Base-by-base conservation (phyloP, 2,113 vertebrate species). In the Elephas maximus region DNA sequence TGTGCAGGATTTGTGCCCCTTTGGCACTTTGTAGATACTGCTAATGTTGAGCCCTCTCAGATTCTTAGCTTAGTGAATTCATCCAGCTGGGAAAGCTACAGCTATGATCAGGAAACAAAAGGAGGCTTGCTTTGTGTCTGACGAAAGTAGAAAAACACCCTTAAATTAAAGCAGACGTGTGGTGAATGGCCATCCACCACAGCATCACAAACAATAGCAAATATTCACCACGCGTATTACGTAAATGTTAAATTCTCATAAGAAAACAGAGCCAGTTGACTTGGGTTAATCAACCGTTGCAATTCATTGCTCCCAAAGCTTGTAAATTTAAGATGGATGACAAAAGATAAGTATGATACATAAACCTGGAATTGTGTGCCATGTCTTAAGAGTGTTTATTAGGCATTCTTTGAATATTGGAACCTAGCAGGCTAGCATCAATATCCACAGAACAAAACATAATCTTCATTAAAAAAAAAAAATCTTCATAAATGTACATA, bases 61-160 rank as follows among this genome's bases (percentile, higher is more conserved):
- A 94, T 23, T 96, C 90, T 97, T 91, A 85, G 76, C 78, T 90
- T 93, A 69, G 82, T 77, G 90, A 90, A 94, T 97, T 97, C 65
- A 90, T 94, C 62, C 92, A 96, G 88, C 81, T 83, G 97, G 81
- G 95, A 97, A 95, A 88, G 96, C 95, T 92, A 94, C 88, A 95
- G 85, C 88, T 96, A 63, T 88, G 93, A 86, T 95, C 84, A 88
- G 41, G 69, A 96, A 89, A 90, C 92, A 97, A 97, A 97, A 92
- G 88, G 24, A 91, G 45, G 8, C 21, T 87, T 95, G 28, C 60
- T 96, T 76, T 90, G 74, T 96, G 92, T 88, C 57, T 92, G 53
- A 74, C 37, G 71, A 53, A 95, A 82, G 37, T 37, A 67, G 78
- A 82, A 84, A 96, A 97, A 94, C 78, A 91, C 26, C 41, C 30